Evolutionary conservation across 2,797 vertebrate species (phyloP), one percentile per base, ranked within the genome.

Genomic region (Tangara arthus): DNA sequence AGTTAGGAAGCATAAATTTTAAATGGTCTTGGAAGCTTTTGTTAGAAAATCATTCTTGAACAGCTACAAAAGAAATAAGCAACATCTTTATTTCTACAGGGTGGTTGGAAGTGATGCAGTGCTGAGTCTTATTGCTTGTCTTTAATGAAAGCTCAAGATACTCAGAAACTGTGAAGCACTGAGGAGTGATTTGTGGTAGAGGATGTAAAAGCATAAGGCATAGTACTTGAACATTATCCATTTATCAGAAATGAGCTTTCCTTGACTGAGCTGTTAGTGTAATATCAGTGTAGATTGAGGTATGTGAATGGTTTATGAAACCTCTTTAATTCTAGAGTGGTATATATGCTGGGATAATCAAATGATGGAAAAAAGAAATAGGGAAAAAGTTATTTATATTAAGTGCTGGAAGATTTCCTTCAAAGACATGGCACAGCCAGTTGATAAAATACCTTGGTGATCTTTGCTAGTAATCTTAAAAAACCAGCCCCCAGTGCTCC

Each of bases 401-500:
- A 56, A 92, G 1, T 75, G 12, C 53, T 83, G 18, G 63, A 73
- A 71, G 8, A 52, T 63, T 83, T 78, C 15, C 7, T 81, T 9
- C 37, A 47, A 76, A 93, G 41, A 24, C 4, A 26, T 15, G 23
- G 41, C 21, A 23, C 27, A 57, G 27, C 4, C 13, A 30, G 2
- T 63, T 93, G 59, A 26, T 50, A 53, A 72, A 30, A 27, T 89
- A 4, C 32, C 32, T 84, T 69, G 1, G 11, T 41, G 49, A 35
- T 41, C 44, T 79, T 88, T 35, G 23, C 30, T 66, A 59, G 47
- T 87, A 8, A 52, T 63, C 26, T 56, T 44, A 37, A 63, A 65
- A 63, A n/a, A 12, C 0, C 9, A 37, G 8, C 10, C 8, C 4
- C 4, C 6, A 5, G 2, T 0, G 0, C 6, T 9, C 2, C 3